Base-by-base conservation (phyloP, 2,113 vertebrate genomes). In the Harpagus bidentatus region DNA sequence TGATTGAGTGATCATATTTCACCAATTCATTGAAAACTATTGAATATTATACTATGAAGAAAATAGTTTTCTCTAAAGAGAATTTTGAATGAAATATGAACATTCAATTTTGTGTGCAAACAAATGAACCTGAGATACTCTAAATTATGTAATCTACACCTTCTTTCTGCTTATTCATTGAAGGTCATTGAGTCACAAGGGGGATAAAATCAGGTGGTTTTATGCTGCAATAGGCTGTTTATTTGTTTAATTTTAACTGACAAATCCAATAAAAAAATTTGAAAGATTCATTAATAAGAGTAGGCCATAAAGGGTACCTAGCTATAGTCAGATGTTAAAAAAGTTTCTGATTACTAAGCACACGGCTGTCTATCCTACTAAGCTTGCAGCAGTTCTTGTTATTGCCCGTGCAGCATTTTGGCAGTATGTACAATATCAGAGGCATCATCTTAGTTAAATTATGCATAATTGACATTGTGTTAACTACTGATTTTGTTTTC, bases 1-100 rank as follows among this genome's bases (percentile, higher is more conserved):
- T 98, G 98, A 98, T 93, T 3, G 16, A 84, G 81, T 38, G 97
- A 97, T 98, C 94, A 48, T 76, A 82, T 98, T 98, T 98, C 98
- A 90, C 50, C 70, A 50, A 40, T 80, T 91, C 82, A 40, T 62
- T 96, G 92, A 95, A 93, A 95, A 95, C 73, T 93, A 90, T 86
- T 72, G 80, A 96, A 97, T 96, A 96, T 96, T 95, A 93, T 97
- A 71, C 76, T 45, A 40, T 53, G 66, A 76, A 71, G 83, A 97
- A 98, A 90, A 88, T 53, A 90, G 88, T 97, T 97, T 97, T 97
- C 74, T 95, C 69, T 92, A 67, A 92, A 92, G 59, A 96, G 96
- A 97, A 96, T 97, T 96, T 96, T 96, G 62, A 93, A 93, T 85
- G 93, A 96, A 97, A 98, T 96, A 89, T 85, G 96, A 97, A 86